phyloP scores from a whole-genome alignment of 2,888 invertebrate species.

The Heliconius ethilla region DNA sequence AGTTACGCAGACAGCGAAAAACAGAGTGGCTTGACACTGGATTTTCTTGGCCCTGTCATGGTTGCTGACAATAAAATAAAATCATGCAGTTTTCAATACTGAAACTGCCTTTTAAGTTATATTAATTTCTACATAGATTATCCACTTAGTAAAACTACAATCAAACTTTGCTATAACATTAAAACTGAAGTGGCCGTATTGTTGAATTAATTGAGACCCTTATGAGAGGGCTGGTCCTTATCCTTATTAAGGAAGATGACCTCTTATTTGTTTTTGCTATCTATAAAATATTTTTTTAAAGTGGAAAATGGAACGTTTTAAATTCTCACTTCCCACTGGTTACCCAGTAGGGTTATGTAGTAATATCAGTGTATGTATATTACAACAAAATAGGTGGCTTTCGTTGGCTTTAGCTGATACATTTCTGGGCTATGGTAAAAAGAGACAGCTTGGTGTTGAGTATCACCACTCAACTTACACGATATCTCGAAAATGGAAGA shows the following conservation, averaged over 20 bases:
- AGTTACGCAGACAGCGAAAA: too few relatives aligned
- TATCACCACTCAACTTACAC: background rate
- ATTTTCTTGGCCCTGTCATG: too few relatives aligned
- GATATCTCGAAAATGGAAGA: background rate
- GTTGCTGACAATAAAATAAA: background rate
- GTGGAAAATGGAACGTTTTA: background rate
- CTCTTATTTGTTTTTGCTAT: constrained; percentile 14
- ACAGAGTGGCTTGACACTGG: too few relatives aligned
- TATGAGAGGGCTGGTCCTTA: background rate
- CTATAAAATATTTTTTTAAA: background rate
- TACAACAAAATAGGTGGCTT: too few relatives aligned
- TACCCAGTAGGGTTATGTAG: background rate
- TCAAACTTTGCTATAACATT: constrained; percentile 1
- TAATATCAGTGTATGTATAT: too few relatives aligned
- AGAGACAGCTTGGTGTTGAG: background rate
- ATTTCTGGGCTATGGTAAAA: background rate
- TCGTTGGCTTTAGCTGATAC: too few relatives aligned
- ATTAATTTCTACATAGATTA: background rate
- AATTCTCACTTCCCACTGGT: background rate
- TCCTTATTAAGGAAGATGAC: constrained; percentile 16
- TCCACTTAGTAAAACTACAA: background rate
- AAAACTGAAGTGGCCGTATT: background rate
- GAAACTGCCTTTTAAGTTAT: background rate
- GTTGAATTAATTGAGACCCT: constrained; percentile 11
- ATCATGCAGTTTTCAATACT: background rate